Percentiles rank a stretch among this genome's conserved stretches.
Evolutionary conservation across 2,888 invertebrate species (phyloP).

Genomic region (Rhingia rostrata): DNA sequence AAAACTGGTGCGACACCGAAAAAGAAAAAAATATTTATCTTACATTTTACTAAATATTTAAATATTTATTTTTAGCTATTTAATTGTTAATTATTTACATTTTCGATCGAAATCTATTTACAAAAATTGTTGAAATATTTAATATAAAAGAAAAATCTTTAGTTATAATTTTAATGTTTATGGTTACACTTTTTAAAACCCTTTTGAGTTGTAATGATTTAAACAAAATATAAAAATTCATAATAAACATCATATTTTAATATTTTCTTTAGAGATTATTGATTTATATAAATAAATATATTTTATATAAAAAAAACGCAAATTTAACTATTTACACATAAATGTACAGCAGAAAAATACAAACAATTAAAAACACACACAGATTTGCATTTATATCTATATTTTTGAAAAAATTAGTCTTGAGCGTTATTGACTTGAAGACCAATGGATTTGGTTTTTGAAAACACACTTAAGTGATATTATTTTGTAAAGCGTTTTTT

Average conservation of each 20-base stretch:
- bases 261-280: no score
- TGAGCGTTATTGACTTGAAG: no score
- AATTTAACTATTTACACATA: conserved; percentile 73
- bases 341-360: conserved; percentile 15
- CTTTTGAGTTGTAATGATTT: conserved; percentile 53
- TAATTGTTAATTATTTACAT: conserved; percentile 36
- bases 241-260: conserved; percentile 46
- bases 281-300: conserved; percentile 42
- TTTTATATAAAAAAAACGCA: conserved; percentile 67
- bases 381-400: conserved; percentile 73
- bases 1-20: conserved; percentile 39
- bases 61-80: conserved; percentile 20
- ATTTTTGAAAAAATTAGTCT: neutral
- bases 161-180: conserved; percentile 4
- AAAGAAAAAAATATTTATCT: conserved; percentile 23
- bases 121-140: conserved; percentile 17
- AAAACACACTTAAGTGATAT: no score
- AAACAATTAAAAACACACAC: conserved; percentile 43
- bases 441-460: no score
- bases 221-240: conserved; percentile 4
- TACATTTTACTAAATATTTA: conserved; percentile 14
- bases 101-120: conserved; percentile 53
- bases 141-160: neutral
- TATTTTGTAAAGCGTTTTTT: no score
- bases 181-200: neutral